Evolutionary conservation across 2,113 vertebrate species (phyloP), one percentile per base, ranked within the genome.

Genomic region (Proterorhinus semilunaris): DNA sequence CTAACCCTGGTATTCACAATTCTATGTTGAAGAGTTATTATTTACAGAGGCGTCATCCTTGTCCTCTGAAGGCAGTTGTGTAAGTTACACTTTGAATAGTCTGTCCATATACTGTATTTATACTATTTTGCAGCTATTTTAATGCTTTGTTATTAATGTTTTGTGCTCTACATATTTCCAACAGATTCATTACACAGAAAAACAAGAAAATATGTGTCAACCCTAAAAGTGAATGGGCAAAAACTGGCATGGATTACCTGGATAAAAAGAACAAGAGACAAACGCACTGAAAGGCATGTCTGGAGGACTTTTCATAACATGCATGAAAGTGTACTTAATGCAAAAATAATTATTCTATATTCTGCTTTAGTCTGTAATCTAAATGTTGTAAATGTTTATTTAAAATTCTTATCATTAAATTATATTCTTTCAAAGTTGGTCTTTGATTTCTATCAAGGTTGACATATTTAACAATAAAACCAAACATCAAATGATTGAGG

Each of bases 181-280:
- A 65, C 49, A 93, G 92, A 62, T 92, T 93, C 50, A 80, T 2
- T 4, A 89, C 85, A 5, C 0, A 64, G 15, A 76, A 0, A 11
- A 11, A 5, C 0, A 65, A 0, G 7, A 74, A 59, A 49, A 83
- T 92, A 66, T 93, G 91, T 11, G 58, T 77, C 0, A 7, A 82
- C 61, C 85, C 80, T 0, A 0, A 0, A 2, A 69, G 10, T 0
- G 0, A 1, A 6, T 92, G 89, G 91, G 79, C 87, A 8, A 10
- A 43, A 46, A 82, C 15, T 10, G 80, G 69, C 66, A 91, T 82
- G 71, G 80, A 68, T 1, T 74, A 62, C 65, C 48, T 93, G 2
- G 76, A 91, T 8, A 55, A 16, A 47, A 89, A 75, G 52, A 4
- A 10, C 15, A 52, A 75, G 1, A 42, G 17, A 36, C 7, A 58